Evolutionary conservation across 2,888 invertebrate species (phyloP), one percentile per base, ranked within the genome.

Genomic region (Cosmorhoe ocellata): DNA sequence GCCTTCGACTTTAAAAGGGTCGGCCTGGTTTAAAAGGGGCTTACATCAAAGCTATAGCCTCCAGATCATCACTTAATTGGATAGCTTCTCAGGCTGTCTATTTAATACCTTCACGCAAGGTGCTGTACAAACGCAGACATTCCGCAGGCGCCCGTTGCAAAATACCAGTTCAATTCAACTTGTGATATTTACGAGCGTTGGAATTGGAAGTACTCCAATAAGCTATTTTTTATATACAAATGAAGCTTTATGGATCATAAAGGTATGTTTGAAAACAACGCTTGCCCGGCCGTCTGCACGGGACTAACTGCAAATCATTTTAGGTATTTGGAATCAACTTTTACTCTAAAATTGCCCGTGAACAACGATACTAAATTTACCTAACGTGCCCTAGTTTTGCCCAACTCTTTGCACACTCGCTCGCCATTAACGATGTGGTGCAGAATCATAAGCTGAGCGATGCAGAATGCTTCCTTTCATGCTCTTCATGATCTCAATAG

Each of bases 371-470:
- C 51, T 47, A 31, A 51, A 54, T 51, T n/a, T n/a, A n/a, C 42
- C 56, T 51, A 57, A 55, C 50, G 59, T 48, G 61, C 53, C 50
- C 61, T 32, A 61, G 56, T 58, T 61, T 51, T 49, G 28, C 46
- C 12, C 49, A 52, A 61, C 54, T 59, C 51, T 58, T 61, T 57
- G 58, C 52, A 54, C 52, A 49, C 33, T 40, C 39, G 39, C 40
- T 46, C 31, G 41, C 48, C 48, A 56, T 56, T 61, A 54, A 40
- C 24, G 13, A 36, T 30, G 38, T 42, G 49, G 49, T 10, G 3
- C 30, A 45, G 37, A 43, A 30, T 4, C 28, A 52, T n/a, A 28
- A 41, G 34, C 45, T 13, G 24, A 27, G 11, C 28, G 38, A 28
- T 27, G 24, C 22, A 1, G n/a, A 22, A 36, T 28, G 11, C 30